Percentiles rank a stretch among this genome's conserved stretches.
These are phyloP conservation scores for Erythrolamprus reginae DNA, from an alignment of 2,113 vertebrate species.

Conservation along the genomic window DNA sequence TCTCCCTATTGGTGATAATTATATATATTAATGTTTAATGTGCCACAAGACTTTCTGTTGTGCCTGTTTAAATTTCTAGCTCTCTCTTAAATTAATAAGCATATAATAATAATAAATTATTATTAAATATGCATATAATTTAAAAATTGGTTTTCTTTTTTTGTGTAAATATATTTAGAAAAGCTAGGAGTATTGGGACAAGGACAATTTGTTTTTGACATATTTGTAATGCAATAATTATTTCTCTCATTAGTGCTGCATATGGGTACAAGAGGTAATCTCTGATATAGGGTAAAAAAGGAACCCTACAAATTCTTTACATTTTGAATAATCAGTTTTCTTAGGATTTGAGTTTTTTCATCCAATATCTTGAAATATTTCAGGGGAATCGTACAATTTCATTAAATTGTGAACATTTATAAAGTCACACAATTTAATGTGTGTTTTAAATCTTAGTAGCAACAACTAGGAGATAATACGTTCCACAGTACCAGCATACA, in stretches of 20 bases:
- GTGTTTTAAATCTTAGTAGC: background rate
- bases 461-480: background rate
- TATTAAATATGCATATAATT: no score
- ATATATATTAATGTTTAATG: background rate
- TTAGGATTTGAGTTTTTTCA: background rate
- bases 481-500: background rate
- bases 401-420: background rate
- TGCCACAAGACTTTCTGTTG: background rate
- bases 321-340: background rate
- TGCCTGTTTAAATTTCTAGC: background rate
- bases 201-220: background rate
- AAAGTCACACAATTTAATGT: background rate
- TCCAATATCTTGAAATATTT: background rate
- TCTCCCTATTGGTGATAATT: background rate
- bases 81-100: background rate
- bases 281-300: background rate
- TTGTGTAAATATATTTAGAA: background rate
- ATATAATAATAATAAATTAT: no score
- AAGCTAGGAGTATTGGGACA: background rate
- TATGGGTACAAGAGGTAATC: background rate
- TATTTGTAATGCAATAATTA: background rate
- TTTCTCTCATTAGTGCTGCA: background rate
- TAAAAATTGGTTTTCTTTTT: no score
- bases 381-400: background rate
- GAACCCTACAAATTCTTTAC: background rate